These are phyloP conservation scores for Leuctra nigra DNA, from an alignment of 2,888 invertebrate species.

Conservation along the genomic window DNA sequence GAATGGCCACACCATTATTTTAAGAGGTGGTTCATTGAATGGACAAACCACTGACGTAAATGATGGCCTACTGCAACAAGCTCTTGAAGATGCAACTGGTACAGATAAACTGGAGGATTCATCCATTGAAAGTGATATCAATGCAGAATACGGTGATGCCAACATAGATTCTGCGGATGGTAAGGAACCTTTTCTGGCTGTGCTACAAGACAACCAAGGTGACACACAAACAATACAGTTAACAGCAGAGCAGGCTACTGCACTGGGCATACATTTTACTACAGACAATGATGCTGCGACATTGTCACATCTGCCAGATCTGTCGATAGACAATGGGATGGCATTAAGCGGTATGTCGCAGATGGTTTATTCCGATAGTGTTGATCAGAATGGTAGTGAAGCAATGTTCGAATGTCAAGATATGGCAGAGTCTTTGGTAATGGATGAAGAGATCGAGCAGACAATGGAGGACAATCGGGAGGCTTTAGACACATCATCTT, in stretches of 20 bases:
- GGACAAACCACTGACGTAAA: slow-evolving; percentile 27
- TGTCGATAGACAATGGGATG: not conserved
- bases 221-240: slow-evolving; percentile 38
- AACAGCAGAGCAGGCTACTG: slow-evolving; percentile 39
- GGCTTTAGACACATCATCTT: slow-evolving; percentile 14
- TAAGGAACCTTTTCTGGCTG: not conserved
- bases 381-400: slow-evolving; percentile 14
- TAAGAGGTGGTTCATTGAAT: slow-evolving; percentile 26
- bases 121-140: not conserved
- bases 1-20: slow-evolving; percentile 29
- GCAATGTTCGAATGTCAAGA: slow-evolving; percentile 21
- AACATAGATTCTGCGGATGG: slow-evolving; percentile 10
- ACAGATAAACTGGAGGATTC: not conserved
- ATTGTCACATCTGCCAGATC: not conserved
- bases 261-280: slow-evolving; percentile 38
- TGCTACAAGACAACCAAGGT: slow-evolving; percentile 22
- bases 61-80: slow-evolving; percentile 29
- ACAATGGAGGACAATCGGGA: slow-evolving; percentile 8
- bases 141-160: slow-evolving; percentile 11
- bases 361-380: slow-evolving; percentile 18
- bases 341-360: slow-evolving; percentile 5
- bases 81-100: slow-evolving; percentile 26
- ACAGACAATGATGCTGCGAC: slow-evolving; percentile 30
- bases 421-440: slow-evolving; percentile 9
- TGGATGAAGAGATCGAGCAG: slow-evolving; percentile 14